Evolutionary conservation across 2,113 vertebrate species (phyloP), one percentile per base, ranked within the genome.

Genomic region (Thunnus thynnus): DNA sequence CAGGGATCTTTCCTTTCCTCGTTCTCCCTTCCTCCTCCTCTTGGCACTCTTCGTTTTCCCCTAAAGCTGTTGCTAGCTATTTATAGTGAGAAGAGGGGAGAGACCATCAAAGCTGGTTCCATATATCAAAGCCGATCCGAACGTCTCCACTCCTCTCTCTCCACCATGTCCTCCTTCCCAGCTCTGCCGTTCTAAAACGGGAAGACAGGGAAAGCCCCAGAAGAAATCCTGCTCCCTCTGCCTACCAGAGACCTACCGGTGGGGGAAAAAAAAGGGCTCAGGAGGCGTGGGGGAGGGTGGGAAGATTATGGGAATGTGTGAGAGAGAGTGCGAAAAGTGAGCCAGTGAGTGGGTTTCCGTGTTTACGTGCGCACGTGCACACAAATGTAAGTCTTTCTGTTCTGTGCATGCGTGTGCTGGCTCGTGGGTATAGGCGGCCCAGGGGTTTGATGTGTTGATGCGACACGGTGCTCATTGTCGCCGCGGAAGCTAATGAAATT

Each of bases 41-140:
- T 82, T 87, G 86, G 85, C 86, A 61, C 72, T 84, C 66, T 56
- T 58, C 60, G 58, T 72, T 82, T 11, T 55, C 44, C 78, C 87
- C 91, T 69, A 62, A 84, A 93, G 92, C 88, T 87, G 87, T 79
- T 86, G 83, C 83, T 72, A 16, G 82, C 92, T 94, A 92, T 95
- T 94, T 93, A 93, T 93, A 95, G 92, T 47, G 84, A 88, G 74
- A 84, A 88, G 88, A 84, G 76, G 85, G 66, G 84, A 65, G 85
- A 91, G 88, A 90, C 91, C 90, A 95, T 95, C 93, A 94, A 94
- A 94, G 92, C 90, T 78, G 86, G 71, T 91, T 88, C 83, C 73
- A 86, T 90, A 88, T 91, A 95, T 95, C 91, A 95, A 93, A 95
- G 93, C 80, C 65, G 48, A 89, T 85, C 82, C 82, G 65, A 89